Evolutionary conservation across 2,888 invertebrate genomes (phyloP).

Genomic region (Camponotus fellah): DNA sequence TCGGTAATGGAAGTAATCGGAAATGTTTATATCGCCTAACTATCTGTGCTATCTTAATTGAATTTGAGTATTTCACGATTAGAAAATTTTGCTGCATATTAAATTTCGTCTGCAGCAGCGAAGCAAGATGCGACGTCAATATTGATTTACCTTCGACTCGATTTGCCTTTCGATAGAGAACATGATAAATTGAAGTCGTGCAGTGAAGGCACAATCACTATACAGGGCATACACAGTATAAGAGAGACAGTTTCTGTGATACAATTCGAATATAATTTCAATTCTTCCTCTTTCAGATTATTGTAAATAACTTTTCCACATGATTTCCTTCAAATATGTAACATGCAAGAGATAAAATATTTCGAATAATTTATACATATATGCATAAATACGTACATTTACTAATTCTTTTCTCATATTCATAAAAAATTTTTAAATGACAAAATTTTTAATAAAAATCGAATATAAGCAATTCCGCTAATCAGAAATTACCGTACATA

Average conservation of each 20-base stretch:
- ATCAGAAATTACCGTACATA: background rate
- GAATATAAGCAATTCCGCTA: background rate
- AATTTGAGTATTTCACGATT: constrained; percentile 39
- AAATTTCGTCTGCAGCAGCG: constrained; percentile 18
- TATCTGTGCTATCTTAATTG: constrained; percentile 29
- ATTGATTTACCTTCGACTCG: constrained; percentile 41
- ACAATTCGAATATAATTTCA: constrained; percentile 21
- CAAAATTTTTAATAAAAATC: background rate
- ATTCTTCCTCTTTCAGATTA: constrained; percentile 7
- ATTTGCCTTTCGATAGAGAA: constrained; percentile 39
- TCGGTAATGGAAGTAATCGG: background rate
- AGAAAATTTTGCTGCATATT: constrained; percentile 30
- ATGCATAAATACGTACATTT: background rate
- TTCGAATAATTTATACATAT: background rate
- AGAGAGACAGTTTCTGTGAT: constrained; percentile 18
- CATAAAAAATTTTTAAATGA: too few species aligned
- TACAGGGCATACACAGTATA: constrained; percentile 12
- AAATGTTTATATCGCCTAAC: constrained; percentile 15
- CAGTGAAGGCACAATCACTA: constrained; percentile 10
- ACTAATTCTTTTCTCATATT: background rate
- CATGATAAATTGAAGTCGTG: constrained; percentile 49
- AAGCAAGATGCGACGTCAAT: constrained; percentile 26
- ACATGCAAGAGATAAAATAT: background rate
- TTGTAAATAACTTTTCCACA: constrained; percentile 30
- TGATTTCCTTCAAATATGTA: constrained; percentile 9